Base-by-base conservation (phyloP, 92 coral and sea anemone genomes). In the Palythoa heliodiscus region DNA sequence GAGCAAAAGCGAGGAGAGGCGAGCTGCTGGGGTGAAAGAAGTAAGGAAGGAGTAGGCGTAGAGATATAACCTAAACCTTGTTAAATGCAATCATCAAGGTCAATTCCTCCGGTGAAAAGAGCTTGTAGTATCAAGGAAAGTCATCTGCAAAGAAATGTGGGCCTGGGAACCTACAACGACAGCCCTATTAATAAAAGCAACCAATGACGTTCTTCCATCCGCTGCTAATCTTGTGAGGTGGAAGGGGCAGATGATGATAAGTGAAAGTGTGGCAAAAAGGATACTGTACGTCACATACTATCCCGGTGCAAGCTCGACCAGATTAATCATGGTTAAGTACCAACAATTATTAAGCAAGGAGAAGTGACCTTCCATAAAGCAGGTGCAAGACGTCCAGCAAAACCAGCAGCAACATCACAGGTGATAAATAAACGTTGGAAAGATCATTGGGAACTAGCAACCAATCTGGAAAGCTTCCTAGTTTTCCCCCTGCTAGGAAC, bases 121-220 rank as follows among this genome's bases (percentile, higher is more conserved):
- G 70, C 73, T 11, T 4, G 83, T 85, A 79, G 25, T 73, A 40
- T 39, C 61, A 75, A 75, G 68, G 17, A 73, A 37, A 79, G 14
- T 86, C 64, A 50, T 37, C 50, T 82, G 77, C 66, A 82, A 82
- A 82, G 75, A 82, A 60, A 20, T 64, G 14, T 86, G 83, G 88
- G 66, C 66, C 47, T 43, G 50, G 7, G 9, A 43, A 43, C 66
- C 47, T 43, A 7, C 50, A 3, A 43, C 7, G 50, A 3, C 50
- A 43, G 50, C 50, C 50, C 52, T 67, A 61, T 23, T 86, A 20
- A 43, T 77, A 5, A 66, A 25, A 52, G 38, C 77, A 23, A 77
- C 84, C 10, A 75, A 77, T 13, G 70, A 86, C 11, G 64, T 24
- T 74, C 70, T 77, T 7, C 77, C 66, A 76, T 71, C 50, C 50